phyloP scores from a whole-genome alignment of 2,113 vertebrate species.

The Mobula hypostoma region DNA sequence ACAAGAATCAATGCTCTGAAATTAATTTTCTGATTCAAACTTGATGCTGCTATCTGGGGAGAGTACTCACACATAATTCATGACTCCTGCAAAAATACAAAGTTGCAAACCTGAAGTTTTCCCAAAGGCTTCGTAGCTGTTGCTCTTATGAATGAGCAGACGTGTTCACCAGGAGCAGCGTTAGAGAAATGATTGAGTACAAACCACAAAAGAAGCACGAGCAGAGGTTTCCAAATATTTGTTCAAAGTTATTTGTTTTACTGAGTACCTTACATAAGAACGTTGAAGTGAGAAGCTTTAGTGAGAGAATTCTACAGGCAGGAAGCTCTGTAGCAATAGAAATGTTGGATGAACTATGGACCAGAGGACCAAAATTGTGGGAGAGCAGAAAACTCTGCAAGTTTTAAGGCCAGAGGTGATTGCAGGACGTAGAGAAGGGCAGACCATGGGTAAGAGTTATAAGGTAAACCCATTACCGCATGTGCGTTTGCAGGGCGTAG shows the following conservation, averaged over 20 bases:
- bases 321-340: background rate
- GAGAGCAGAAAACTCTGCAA: background rate
- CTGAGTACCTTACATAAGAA: background rate
- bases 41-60: background rate
- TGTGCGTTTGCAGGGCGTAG: background rate
- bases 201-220: background rate
- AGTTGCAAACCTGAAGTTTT: background rate
- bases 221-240: background rate
- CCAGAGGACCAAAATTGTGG: background rate
- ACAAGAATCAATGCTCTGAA: background rate
- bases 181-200: background rate
- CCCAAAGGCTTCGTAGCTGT: background rate
- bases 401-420: background rate
- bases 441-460: background rate
- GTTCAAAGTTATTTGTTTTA: background rate
- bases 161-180: background rate
- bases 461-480: background rate
- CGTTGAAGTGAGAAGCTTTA: background rate
- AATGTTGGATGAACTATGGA: background rate
- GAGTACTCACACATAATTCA: background rate
- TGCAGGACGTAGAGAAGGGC: background rate
- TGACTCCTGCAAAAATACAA: background rate
- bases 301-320: background rate
- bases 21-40: conserved; percentile 19
- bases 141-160: background rate